A percentile compares a stretch with the other conserved stretches of the same genome.
phyloP scores from a whole-genome alignment of 2,888 invertebrate genomes.

The Muscina levida region DNA sequence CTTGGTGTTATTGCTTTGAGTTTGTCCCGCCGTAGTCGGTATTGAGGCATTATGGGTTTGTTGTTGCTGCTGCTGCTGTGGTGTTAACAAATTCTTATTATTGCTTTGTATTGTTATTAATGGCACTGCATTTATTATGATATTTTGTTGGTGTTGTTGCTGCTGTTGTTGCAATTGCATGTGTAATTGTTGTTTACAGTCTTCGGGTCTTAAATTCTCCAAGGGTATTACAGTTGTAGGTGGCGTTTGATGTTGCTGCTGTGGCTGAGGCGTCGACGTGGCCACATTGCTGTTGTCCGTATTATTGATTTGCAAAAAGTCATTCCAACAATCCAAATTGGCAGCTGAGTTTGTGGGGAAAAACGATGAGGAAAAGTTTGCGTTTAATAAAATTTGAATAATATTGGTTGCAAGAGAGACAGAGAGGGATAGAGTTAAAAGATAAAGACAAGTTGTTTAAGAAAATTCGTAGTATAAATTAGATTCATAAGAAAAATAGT shows the following conservation, averaged over 20 bases:
- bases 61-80: slow-evolving; percentile 51
- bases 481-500: no score
- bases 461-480: slow-evolving; percentile 66
- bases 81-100: slow-evolving; percentile 73
- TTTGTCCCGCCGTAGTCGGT: slow-evolving; percentile 30
- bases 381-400: slow-evolving; percentile 5
- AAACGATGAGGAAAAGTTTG: not conserved
- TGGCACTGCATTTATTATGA: slow-evolving; percentile 76
- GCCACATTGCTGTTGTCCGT: slow-evolving; percentile 67
- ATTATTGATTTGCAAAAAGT: slow-evolving; percentile 76
- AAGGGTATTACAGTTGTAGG: slow-evolving; percentile 64
- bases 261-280: slow-evolving; percentile 54
- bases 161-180: slow-evolving; percentile 66
- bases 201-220: slow-evolving; percentile 64
- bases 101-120: slow-evolving; percentile 77
- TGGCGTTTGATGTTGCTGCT: slow-evolving; percentile 60
- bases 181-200: slow-evolving; percentile 69
- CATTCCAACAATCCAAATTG: slow-evolving; percentile 78
- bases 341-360: slow-evolving; percentile 71
- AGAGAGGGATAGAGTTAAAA: slow-evolving; percentile 4
- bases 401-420: not conserved
- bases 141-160: slow-evolving; percentile 70
- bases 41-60: slow-evolving; percentile 49
- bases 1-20: slow-evolving; percentile 52
- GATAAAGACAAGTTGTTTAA: slow-evolving; percentile 51